These are phyloP conservation scores for Cyanistes caeruleus DNA, from an alignment of 2,113 vertebrate genomes.

Conservation along the genomic window DNA sequence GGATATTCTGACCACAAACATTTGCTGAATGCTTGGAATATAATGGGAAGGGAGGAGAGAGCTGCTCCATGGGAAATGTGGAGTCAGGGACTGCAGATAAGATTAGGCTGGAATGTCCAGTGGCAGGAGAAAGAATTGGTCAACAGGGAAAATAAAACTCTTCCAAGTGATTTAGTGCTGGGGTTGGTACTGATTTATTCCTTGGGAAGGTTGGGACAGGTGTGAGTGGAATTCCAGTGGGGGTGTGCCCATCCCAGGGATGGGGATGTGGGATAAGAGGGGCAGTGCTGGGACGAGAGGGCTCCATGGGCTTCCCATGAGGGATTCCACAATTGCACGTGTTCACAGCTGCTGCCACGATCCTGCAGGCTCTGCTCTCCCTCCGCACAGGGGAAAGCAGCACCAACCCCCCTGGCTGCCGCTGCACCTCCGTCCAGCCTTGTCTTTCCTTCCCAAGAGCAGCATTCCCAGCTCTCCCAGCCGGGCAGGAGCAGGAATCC, in stretches of 20 bases:
- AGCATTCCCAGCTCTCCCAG: not conserved
- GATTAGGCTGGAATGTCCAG: constrained; percentile 37
- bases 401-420: not conserved
- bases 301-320: rapidly evolving
- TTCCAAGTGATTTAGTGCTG: not conserved
- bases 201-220: not conserved
- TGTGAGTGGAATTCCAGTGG: not conserved
- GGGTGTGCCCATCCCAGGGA: not conserved
- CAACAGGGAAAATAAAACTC: not conserved
- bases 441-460: not conserved
- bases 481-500: not conserved
- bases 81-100: constrained; percentile 8
- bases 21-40: constrained; percentile 24
- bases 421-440: rapidly evolving
- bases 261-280: not conserved
- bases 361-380: not conserved
- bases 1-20: not conserved
- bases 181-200: not conserved
- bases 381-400: not conserved
- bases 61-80: not conserved
- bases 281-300: not conserved
- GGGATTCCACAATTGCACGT: not conserved
- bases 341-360: rapidly evolving
- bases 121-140: not conserved
- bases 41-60: not conserved